phyloP scores from a whole-genome alignment of 2,113 vertebrate species.

The Eonycteris spelaea region DNA sequence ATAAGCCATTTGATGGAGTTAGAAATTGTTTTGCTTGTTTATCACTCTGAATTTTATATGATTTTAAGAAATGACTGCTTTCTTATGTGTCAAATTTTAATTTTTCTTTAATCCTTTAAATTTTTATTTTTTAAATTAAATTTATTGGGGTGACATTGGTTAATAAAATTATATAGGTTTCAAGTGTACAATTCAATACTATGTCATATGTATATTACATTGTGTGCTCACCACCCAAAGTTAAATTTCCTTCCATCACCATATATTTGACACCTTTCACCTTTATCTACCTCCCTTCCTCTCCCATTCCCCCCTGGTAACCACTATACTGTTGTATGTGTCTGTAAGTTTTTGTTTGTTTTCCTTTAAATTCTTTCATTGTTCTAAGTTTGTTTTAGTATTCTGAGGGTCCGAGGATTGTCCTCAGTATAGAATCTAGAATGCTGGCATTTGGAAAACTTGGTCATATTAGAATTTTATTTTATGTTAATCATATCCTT shows the following conservation, averaged over 20 bases:
- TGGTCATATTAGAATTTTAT: neutral
- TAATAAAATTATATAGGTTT: too few relatives aligned
- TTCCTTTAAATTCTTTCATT: neutral
- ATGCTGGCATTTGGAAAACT: neutral
- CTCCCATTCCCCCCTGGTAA: too few relatives aligned
- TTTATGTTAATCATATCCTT: slow-evolving; percentile 14
- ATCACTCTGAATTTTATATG: neutral
- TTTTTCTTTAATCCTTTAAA: neutral
- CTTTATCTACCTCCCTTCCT: too few relatives aligned
- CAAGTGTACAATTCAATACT: too few relatives aligned
- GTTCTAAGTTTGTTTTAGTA: neutral
- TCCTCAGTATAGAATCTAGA: neutral
- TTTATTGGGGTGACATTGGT: too few relatives aligned
- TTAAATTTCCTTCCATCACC: too few relatives aligned
- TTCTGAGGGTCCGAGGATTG: neutral
- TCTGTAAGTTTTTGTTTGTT: too few relatives aligned
- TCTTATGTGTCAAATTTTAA: neutral
- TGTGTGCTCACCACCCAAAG: too few relatives aligned
- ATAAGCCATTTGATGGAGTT: neutral
- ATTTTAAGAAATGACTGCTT: slow-evolving; percentile 20
- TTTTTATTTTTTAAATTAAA: neutral
- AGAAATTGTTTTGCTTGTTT: neutral
- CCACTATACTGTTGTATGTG: too few relatives aligned
- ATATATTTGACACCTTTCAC: too few relatives aligned
- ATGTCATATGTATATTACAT: too few relatives aligned